Evolutionary conservation across 2,113 vertebrate species (phyloP), one percentile per base, ranked within the genome.

Genomic region (Anguilla japonica): DNA sequence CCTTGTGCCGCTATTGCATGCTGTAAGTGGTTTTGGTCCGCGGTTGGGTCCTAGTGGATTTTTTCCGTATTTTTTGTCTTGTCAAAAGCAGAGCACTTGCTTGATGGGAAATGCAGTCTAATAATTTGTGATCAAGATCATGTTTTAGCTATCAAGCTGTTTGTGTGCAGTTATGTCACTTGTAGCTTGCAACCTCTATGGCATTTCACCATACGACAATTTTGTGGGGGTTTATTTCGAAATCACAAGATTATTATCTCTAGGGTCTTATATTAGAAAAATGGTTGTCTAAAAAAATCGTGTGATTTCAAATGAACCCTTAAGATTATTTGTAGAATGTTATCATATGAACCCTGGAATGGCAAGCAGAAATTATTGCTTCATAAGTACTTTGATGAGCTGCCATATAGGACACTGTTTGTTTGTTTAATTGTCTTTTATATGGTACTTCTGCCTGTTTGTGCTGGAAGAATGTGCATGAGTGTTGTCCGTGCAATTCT

Each of bases 361-460:
- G 34, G 26, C 26, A 75, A 71, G 1, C 26, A 26, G 63, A n/a
- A 26, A 75, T n/a, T 9, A 34, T 75, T 34, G 20, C 26, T 71
- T 71, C 26, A 71, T 75, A 26, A 34, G 34, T n/a, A 34, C 71
- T 34, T 34, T 75, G 26, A 75, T n/a, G n/a, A 75, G 53, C 71
- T 84, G 40, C 60, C 63, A 79, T 46, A 14, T 71, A 79, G 78
- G 22, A 39, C 79, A 53, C 84, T 86, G 41, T 80, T 67, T 86
- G 53, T 84, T 63, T 82, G 80, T 8, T 40, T 56, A 41, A 13
- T 86, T 84, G 83, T 81, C 16, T 56, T 29, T 81, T 84, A 82
- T 7, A 18, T 83, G 2, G 16, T 56, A 20, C 2, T n/a, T 20
- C 63, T n/a, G 26, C 26, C 20, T 71, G 63, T 71, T 26, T 71